Conservation (phyloP, 2,888 invertebrate genomes). For the Aporophyla lueneburgensis region DNA sequence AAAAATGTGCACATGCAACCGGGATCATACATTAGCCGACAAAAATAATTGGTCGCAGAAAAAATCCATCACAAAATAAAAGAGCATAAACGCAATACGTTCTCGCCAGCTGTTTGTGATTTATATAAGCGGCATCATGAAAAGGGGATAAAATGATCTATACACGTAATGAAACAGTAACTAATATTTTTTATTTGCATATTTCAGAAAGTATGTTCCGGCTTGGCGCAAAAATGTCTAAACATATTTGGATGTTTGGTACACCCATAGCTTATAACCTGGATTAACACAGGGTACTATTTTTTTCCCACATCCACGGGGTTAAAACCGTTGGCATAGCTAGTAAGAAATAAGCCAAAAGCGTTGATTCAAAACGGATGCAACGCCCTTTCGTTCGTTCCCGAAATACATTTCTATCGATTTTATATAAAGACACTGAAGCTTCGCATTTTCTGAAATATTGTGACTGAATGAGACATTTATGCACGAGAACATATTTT, state of each 20-base stretch:
- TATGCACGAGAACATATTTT: slow-evolving; percentile 37
- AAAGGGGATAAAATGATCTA: too few species aligned
- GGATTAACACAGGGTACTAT: not conserved
- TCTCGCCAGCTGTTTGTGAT: too few species aligned
- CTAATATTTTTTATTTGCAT: not conserved
- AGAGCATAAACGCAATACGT: too few species aligned
- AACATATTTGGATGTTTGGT: not conserved
- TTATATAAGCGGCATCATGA: too few species aligned
- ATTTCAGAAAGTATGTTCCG: not conserved
- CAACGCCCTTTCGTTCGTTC: slow-evolving; percentile 23
- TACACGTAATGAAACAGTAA: too few species aligned
- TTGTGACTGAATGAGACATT: slow-evolving; percentile 29
- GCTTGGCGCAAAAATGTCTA: not conserved
- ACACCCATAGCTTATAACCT: not conserved
- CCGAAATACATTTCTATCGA: slow-evolving; percentile 57
- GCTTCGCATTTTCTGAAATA: slow-evolving; percentile 18
- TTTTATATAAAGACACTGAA: slow-evolving; percentile 31
- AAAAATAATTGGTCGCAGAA: too few species aligned
- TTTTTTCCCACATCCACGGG: not conserved
- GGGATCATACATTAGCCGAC: too few species aligned
- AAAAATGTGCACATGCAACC: too few species aligned
- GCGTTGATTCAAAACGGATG: slow-evolving; percentile 35
- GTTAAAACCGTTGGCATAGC: rapidly evolving
- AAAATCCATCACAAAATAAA: too few species aligned
- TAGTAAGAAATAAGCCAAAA: slow-evolving; percentile 20